Base-by-base conservation (phyloP, 2,888 invertebrate genomes). In the Meghimatium bilineatum region DNA sequence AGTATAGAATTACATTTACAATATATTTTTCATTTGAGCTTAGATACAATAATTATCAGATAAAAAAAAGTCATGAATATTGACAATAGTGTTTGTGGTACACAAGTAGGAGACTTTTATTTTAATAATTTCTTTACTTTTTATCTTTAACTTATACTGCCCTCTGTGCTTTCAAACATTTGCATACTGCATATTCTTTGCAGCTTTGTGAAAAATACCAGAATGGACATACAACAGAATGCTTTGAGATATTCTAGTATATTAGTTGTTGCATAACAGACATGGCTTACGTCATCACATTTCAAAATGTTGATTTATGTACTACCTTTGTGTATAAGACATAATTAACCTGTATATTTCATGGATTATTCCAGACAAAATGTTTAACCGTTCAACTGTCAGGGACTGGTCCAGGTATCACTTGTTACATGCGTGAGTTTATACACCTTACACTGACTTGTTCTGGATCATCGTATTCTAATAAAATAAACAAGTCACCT, bases 121-220 rank as follows among this genome's bases (percentile, higher is more conserved):
- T 44, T 8, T 44, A 5, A 44, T 5, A 5, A 44, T 44, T 69
- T 32, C 26, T 17, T 44, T 20, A 12, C 29, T 60, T 76, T 76
- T 34, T 17, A 56, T 12, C 32, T 26, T 29, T 44, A 75, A 75
- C 56, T 76, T 76, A 76, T 36, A 34, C 34, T 20, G 32, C 23
- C 60, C 76, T 52, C 52, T 76, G 60, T 75, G 75, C 75, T 76
- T 34, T 52, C 60, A 36, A 26, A 34, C 60, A 76, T 44, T 44
- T 44, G 44, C 32, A 32, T 76, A 36, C 26, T 60, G 34, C 23
- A 2, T 34, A 60, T 76, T 32, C 75, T 75, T 75, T 32, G 6
- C 32, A 32, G 29, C 75, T 52, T 76, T 6, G 34, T 60, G 76
- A 32, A 26, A 32, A 26, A 17, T 26, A 23, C 20, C 60, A 29